Conservation (phyloP, 2,797 vertebrate species). For the Uromys caudimaculatus region DNA sequence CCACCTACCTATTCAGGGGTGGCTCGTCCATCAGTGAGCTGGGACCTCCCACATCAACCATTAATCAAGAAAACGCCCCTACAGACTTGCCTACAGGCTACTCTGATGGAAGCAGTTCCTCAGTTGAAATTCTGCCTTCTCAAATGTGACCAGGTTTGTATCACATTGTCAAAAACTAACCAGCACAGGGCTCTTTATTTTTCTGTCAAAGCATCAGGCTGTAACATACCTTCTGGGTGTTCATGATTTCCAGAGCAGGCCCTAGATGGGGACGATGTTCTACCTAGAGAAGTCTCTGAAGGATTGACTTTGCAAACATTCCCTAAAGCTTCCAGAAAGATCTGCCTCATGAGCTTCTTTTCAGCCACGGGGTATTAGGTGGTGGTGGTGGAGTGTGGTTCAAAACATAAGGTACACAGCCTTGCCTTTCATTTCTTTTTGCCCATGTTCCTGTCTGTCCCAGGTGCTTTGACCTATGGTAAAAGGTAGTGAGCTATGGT, state of each 20-base stretch:
- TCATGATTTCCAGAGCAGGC: not conserved
- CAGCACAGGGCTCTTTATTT: not conserved
- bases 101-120: not conserved
- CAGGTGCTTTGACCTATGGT: not conserved
- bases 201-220: not conserved
- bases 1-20: not conserved
- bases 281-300: not conserved
- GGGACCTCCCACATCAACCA: not conserved
- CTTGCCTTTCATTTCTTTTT: not conserved
- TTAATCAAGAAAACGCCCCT: not conserved
- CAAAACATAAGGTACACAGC: not conserved
- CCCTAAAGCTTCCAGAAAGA: not conserved
- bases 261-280: not conserved
- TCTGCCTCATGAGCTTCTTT: not conserved
- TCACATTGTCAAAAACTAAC: not conserved
- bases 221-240: not conserved
- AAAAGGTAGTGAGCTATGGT: not conserved
- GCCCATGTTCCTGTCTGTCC: not conserved
- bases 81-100: not conserved
- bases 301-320: not conserved
- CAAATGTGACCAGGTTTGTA: not conserved
- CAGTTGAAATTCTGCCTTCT: not conserved
- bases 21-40: not conserved
- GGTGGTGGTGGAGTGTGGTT: not conserved
- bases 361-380: not conserved